Conservation (phyloP, 2,888 invertebrate genomes). For the Monoplex corrugatus region DNA sequence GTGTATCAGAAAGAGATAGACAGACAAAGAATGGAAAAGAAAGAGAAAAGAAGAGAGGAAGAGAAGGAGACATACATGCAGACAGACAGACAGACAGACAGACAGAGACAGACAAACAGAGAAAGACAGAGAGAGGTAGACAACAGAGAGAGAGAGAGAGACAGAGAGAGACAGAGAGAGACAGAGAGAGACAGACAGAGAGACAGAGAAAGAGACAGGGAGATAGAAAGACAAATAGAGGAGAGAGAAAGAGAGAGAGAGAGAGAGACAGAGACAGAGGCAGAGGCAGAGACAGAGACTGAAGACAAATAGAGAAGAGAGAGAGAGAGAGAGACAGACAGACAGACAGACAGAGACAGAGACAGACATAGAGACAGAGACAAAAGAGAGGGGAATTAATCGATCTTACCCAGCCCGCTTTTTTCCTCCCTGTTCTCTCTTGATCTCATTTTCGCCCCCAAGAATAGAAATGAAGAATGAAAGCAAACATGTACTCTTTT, state of each 20-base stretch:
- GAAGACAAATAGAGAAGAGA: not conserved
- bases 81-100: not conserved
- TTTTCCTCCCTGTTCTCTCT: too few relatives aligned
- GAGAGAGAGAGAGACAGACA: not conserved
- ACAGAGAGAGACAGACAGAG: not conserved
- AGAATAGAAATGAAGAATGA: too few relatives aligned
- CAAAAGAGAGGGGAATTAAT: too few relatives aligned
- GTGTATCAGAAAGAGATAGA: not conserved
- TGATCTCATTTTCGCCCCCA: too few relatives aligned
- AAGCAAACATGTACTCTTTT: too few relatives aligned
- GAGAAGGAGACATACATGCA: not conserved
- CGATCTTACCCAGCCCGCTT: too few relatives aligned
- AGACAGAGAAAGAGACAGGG: not conserved
- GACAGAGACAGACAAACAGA: not conserved
- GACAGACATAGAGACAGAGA: not conserved
- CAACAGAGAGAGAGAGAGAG: too few relatives aligned
- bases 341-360: not conserved
- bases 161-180: too few relatives aligned
- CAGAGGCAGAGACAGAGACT: not conserved
- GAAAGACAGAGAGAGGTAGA: too few relatives aligned
- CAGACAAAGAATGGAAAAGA: not conserved
- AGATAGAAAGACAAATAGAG: not conserved
- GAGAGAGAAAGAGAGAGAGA: too few relatives aligned
- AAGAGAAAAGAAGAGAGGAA: not conserved
- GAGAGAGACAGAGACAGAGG: too few relatives aligned